A percentile compares a stretch with the other conserved stretches of the same genome.
Evolutionary conservation across 1,140 invertebrate species (phyloP).

Genomic region (Drosophila elegans): DNA sequence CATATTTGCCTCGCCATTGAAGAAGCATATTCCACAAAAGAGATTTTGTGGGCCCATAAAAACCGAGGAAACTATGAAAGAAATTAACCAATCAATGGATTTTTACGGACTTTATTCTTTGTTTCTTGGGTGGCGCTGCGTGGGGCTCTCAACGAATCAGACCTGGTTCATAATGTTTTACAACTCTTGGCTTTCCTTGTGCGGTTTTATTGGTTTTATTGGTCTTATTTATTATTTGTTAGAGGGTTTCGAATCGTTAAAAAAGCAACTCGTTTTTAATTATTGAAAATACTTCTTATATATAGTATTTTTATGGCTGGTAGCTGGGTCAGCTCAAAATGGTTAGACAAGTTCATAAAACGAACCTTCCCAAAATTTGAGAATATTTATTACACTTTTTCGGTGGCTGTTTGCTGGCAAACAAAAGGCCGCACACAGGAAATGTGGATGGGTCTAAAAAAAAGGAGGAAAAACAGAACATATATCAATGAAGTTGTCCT

Average conservation of each 20-base stretch:
- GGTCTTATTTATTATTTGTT: conserved; percentile 36
- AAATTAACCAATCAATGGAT: conserved; percentile 74
- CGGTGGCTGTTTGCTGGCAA: conserved; percentile 32
- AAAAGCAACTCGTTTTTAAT: conserved; percentile 52
- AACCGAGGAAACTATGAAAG: conserved; percentile 61
- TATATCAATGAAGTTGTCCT: conserved; percentile 79
- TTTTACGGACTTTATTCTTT: conserved; percentile 24
- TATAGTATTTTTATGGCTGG: conserved; percentile 27
- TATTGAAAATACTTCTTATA: conserved; percentile 50
- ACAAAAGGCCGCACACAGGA: conserved; percentile 62
- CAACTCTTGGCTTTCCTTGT: conserved; percentile 52
- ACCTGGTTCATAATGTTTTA: conserved; percentile 57
- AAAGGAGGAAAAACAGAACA: conserved; percentile 48
- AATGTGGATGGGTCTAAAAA: conserved; percentile 54
- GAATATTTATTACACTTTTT: conserved; percentile 63
- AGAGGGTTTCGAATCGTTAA: conserved; percentile 4
- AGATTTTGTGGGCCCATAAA: conserved; percentile 51
- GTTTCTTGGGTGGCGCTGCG: conserved; percentile 66
- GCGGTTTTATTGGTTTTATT: conserved; percentile 36
- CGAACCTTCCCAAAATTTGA: conserved; percentile 27
- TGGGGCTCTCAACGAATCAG: conserved; percentile 45
- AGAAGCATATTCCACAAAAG: conserved; percentile 35
- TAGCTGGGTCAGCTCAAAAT: conserved; percentile 28
- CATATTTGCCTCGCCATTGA: conserved; percentile 36
- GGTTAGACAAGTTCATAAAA: conserved; percentile 50